phyloP scores from a whole-genome alignment of 2,113 vertebrate species.

The Hippocampus mohnikei region DNA sequence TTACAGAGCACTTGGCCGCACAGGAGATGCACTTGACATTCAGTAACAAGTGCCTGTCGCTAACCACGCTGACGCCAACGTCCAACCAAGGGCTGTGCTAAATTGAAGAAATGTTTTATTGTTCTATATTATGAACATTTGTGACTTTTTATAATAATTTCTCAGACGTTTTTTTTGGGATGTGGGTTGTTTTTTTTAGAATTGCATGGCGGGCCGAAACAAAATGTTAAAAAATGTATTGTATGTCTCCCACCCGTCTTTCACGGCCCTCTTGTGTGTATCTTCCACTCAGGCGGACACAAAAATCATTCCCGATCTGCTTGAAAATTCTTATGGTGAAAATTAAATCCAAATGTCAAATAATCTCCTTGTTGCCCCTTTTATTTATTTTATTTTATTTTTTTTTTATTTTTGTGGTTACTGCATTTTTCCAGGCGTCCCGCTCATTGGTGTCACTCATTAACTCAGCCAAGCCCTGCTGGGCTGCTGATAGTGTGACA shows the following conservation, averaged over 20 bases:
- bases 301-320: background rate
- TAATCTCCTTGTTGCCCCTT: background rate
- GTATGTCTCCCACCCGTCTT: no score
- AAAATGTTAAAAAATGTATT: no score
- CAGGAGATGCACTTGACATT: background rate
- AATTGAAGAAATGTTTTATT: background rate
- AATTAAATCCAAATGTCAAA: background rate
- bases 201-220: background rate
- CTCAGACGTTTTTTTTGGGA: background rate
- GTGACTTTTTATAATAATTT: background rate
- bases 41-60: background rate
- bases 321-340: background rate
- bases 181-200: background rate
- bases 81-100: background rate
- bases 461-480: conserved; percentile 41
- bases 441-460: conserved; percentile 39
- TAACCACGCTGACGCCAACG: background rate
- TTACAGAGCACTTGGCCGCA: background rate
- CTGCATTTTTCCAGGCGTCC: background rate
- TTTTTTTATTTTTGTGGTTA: background rate
- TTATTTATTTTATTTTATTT: no score
- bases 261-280: background rate
- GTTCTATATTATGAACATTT: conserved; percentile 1
- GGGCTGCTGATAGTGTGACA: conserved; percentile 30
- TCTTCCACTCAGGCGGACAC: background rate